Conservation (phyloP, 2,113 vertebrate genomes). For the Psephotus haematonotus region DNA sequence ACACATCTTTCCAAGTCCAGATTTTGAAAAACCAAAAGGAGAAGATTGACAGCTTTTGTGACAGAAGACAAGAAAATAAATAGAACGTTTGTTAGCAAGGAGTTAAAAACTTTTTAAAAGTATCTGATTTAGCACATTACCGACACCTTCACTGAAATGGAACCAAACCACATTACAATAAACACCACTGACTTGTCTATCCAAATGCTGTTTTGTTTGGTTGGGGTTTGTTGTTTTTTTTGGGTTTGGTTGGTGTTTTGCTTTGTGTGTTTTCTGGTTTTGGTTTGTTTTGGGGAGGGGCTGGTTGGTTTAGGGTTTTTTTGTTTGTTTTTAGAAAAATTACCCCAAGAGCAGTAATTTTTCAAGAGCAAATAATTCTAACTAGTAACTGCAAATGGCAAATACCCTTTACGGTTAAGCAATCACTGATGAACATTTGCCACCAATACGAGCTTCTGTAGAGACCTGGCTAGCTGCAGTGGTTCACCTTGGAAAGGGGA, state of each 20-base stretch:
- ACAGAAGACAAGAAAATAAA: not conserved
- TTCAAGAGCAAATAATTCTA: not conserved
- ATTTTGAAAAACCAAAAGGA: not conserved
- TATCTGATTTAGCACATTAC: not conserved
- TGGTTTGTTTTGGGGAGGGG: too few species aligned
- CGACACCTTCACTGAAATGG: not conserved
- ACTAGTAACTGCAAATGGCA: not conserved
- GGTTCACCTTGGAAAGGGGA: not conserved
- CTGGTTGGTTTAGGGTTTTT: not conserved
- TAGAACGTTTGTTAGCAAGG: not conserved
- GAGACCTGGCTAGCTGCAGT: not conserved
- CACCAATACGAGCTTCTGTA: not conserved
- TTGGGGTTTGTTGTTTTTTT: not conserved
- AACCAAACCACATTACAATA: not conserved
- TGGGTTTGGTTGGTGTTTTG: not conserved
- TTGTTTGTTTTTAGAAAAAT: not conserved
- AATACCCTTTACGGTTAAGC: not conserved
- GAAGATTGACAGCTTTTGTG: not conserved
- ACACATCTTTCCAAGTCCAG: not conserved
- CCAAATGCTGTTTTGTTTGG: not conserved
- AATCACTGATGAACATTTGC: not conserved
- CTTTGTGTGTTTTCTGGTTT: not conserved
- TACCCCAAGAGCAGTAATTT: not conserved
- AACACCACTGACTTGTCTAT: not conserved
- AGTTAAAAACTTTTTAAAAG: not conserved